Conservation (phyloP, 2,113 vertebrate species). For the Hystrix brachyura region DNA sequence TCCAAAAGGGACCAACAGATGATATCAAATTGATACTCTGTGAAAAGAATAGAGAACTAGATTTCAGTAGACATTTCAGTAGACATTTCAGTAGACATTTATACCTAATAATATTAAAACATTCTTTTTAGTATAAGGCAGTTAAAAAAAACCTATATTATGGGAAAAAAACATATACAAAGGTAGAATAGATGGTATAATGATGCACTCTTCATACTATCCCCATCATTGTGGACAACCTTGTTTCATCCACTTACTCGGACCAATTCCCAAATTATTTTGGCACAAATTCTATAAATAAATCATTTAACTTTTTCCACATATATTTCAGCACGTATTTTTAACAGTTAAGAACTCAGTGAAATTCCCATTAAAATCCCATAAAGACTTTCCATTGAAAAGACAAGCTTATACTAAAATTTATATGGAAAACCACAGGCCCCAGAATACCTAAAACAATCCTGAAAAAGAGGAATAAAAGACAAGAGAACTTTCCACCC, state of each 20-base stretch:
- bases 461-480: neutral
- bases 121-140: neutral
- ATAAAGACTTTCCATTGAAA: conserved; percentile 18
- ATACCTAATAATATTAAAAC: conserved; percentile 46
- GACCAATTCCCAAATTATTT: neutral
- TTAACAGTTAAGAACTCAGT: neutral
- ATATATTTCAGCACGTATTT: conserved; percentile 5
- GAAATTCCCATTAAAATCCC: neutral
- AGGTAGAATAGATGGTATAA: conserved; percentile 23
- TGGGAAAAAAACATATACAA: conserved; percentile 4
- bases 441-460: conserved; percentile 31
- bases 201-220: neutral
- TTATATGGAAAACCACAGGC: conserved; percentile 5
- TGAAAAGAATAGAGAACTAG: neutral
- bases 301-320: conserved; percentile 14
- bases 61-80: conserved; percentile 37
- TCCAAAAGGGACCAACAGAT: neutral
- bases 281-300: neutral
- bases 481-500: neutral
- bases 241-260: neutral
- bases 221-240: conserved; percentile 3
- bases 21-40: conserved; percentile 45
- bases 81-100: neutral
- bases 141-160: conserved; percentile 6
- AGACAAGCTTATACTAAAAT: conserved; percentile 30